Evolutionary conservation across 1,140 invertebrate species (phyloP), one percentile per base, ranked within the genome.

Genomic region (Anoplophora glabripennis): DNA sequence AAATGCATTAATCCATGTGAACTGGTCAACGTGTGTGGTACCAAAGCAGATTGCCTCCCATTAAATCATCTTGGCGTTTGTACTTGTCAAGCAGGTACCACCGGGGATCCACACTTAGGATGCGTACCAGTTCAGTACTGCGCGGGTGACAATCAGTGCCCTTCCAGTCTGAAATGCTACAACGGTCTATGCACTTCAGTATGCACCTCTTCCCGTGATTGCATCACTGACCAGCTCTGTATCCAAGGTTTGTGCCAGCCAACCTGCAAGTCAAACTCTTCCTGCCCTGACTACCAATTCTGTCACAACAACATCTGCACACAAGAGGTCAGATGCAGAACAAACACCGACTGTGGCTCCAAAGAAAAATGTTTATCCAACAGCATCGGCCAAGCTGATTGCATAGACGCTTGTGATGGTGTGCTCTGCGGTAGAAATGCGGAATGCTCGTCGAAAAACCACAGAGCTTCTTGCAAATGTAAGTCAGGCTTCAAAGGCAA

Each of bases 91-190:
- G 79, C 89, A 12, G 92, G 91, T 14, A 89, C 84, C 55, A 92
- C 90, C 8, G 92, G 93, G 45, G 89, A 94, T 77, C 89, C 93
- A 12, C 86, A 88, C 54, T 78, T 92, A 33, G 90, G 90, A 8
- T 93, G 91, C 71, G 84, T 90, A 36, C 80, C 83, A 3, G 78
- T 92, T 35, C 88, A 91, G 62, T 90, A 89, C 66, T 94, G 92
- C 71, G 85, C 84, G 45, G 75, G 77, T 63, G 89, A 93, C 53
- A 82, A 76, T 15, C 89, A 92, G 66, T 94, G 92, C 71, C 84
- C 90, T 7, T 82, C 88, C 5, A 88, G 89, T 35, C 89, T 89
- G 7, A 85, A 86, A 66, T 94, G 92, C 67, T 83, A 86, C 21
- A 87, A 86, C 53, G 91, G 91, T 38, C 83, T 94, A 56, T 94